Conservation (phyloP, 1,140 invertebrate species). For the Lanistes nyassanus region DNA sequence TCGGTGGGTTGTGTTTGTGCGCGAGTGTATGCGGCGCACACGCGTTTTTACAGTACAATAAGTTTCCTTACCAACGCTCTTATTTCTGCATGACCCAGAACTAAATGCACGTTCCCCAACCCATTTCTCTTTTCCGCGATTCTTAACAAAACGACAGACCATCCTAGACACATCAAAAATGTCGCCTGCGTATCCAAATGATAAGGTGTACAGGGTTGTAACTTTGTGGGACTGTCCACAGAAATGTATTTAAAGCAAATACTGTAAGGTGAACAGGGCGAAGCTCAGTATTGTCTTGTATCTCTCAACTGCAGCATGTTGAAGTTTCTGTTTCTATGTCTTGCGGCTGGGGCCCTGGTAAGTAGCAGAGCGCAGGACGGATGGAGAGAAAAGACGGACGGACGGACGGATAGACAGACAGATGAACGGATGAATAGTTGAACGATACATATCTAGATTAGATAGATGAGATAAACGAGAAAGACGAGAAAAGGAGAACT, state of each 20-base stretch:
- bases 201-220: not conserved
- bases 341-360: not conserved
- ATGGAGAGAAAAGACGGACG: too few species aligned
- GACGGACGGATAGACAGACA: too few species aligned
- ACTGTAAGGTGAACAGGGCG: not conserved
- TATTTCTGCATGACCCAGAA: not conserved
- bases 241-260: not conserved
- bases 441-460: too few species aligned
- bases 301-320: not conserved
- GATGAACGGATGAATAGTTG: too few species aligned
- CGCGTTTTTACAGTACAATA: not conserved
- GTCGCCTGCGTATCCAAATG: not conserved
- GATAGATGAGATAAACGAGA: too few species aligned
- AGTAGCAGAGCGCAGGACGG: not conserved
- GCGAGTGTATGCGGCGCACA: not conserved
- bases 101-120: not conserved
- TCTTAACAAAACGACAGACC: too few species aligned
- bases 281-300: not conserved
- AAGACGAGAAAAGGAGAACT: too few species aligned
- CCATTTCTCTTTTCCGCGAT: not conserved
- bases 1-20: slow-evolving; percentile 1
- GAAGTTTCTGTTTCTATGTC: not conserved
- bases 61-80: not conserved
- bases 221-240: too few species aligned
- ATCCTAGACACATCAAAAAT: too few species aligned